These are phyloP conservation scores for Apocrypta bakeri DNA, from an alignment of 1,140 invertebrate genomes.

Conservation along the genomic window DNA sequence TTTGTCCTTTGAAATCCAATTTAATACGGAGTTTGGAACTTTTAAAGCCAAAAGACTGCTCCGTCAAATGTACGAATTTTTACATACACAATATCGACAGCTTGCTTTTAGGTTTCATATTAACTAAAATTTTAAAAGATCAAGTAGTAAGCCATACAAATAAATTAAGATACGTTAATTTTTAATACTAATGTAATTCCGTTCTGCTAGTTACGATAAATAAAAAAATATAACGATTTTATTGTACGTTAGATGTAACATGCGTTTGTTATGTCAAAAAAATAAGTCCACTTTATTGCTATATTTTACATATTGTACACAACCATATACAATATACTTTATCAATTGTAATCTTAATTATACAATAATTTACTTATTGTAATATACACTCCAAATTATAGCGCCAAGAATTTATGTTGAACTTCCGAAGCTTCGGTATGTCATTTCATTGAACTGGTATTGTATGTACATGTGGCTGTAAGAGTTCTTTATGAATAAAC, in stretches of 20 bases:
- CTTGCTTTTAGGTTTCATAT: background rate
- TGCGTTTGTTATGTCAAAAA: conserved; percentile 49
- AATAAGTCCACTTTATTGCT: conserved; percentile 61
- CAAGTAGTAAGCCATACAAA: conserved; percentile 45
- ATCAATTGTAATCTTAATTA: conserved; percentile 49
- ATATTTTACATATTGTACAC: conserved; percentile 69
- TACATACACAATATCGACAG: background rate
- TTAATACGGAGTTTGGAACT: conserved; percentile 7
- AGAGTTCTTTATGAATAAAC: conserved; percentile 65
- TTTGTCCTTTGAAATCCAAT: background rate
- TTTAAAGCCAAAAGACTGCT: conserved; percentile 4
- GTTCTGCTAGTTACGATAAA: conserved; percentile 64
- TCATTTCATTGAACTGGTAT: conserved; percentile 69
- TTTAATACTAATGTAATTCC: conserved; percentile 60
- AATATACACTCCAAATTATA: conserved; percentile 67
- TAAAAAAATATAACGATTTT: conserved; percentile 56
- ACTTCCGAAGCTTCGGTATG: conserved; percentile 65
- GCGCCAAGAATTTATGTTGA: conserved; percentile 70
- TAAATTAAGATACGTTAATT: conserved; percentile 28
- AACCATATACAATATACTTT: conserved; percentile 69
- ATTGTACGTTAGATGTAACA: conserved; percentile 56
- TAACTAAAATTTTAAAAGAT: conserved; percentile 37
- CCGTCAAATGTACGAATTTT: conserved; percentile 44
- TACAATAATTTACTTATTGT: conserved; percentile 68
- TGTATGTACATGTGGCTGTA: conserved; percentile 73